These are phyloP conservation scores for Aphidius colemani DNA, from an alignment of 2,888 invertebrate genomes.

Conservation along the genomic window DNA sequence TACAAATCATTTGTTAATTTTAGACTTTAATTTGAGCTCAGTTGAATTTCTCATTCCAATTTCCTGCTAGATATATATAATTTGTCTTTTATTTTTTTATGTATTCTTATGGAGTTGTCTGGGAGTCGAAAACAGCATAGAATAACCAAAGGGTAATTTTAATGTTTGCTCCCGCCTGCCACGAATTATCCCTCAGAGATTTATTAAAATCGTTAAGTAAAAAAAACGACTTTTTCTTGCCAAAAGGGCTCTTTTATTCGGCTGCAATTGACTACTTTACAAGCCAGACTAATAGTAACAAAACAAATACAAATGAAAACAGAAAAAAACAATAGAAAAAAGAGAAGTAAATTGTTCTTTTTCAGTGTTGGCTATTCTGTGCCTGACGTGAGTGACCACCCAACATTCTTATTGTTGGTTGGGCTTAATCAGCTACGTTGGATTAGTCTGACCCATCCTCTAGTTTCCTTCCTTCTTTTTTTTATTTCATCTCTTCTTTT, in stretches of 20 bases:
- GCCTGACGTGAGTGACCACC: slow-evolving; percentile 53
- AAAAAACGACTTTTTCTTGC: slow-evolving; percentile 51
- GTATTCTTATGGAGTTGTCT: slow-evolving; percentile 10
- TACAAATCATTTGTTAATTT: too few relatives aligned
- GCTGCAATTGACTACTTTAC: slow-evolving; percentile 36
- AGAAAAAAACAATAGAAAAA: slow-evolving; percentile 8
- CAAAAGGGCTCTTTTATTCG: slow-evolving; percentile 37
- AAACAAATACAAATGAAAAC: slow-evolving; percentile 5
- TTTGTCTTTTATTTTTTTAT: too few relatives aligned
- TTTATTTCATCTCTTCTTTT: slow-evolving; percentile 28
- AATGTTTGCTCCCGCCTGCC: slow-evolving; percentile 51
- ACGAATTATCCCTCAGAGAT: slow-evolving; percentile 57
- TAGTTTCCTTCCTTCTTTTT: slow-evolving; percentile 28
- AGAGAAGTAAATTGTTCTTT: slow-evolving; percentile 19
- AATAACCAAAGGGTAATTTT: slow-evolving; percentile 40
- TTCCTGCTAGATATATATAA: too few relatives aligned
- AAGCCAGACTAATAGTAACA: slow-evolving; percentile 32
- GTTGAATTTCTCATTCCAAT: too few relatives aligned
- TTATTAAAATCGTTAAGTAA: slow-evolving; percentile 59
- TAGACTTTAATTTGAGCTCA: too few relatives aligned
- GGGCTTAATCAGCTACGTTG: slow-evolving; percentile 45
- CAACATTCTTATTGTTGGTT: slow-evolving; percentile 46
- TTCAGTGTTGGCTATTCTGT: slow-evolving; percentile 34
- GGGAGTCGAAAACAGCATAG: slow-evolving; percentile 12
- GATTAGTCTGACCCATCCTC: slow-evolving; percentile 41